Evolutionary conservation across 2,797 vertebrate species (phyloP), one percentile per base, ranked within the genome.

Genomic region (Catharus ustulatus): DNA sequence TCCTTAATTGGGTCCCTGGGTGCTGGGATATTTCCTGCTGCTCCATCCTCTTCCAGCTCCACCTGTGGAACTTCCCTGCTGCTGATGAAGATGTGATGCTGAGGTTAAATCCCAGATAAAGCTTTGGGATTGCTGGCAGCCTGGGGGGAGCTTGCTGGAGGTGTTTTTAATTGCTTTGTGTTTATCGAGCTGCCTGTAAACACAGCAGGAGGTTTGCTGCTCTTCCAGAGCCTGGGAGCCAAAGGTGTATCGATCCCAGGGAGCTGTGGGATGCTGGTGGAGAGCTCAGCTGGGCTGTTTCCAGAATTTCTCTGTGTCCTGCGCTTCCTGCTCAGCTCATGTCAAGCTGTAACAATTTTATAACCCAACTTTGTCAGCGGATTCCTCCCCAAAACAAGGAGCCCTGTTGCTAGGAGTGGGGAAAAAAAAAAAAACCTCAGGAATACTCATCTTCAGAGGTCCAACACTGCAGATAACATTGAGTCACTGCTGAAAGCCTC

Each of bases 401-500:
- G 52, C 29, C 46, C 45, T 59, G 84, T 84, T 91, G 87, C 81
- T 94, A 74, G 34, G 84, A 51, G 16, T 42, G 34, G 43, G 10
- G 3, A 1, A 3, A 10, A 21, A 17, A 10, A 21, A 17, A 16
- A 27, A 19, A 22, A 15, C 15, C 64, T 74, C 51, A 49, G 81
- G 75, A 79, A 63, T 66, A 72, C 8, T 83, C 87, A 68, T 89
- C 68, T 71, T 80, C 32, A 57, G 66, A 18, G 0, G 58, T 78
- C 82, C 87, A 83, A 14, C 29, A 12, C 24, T 82, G 61, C 40
- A 78, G 93, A 92, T 94, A 93, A 84, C 68, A 77, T 21, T 89
- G 93, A 96, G 92, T 94, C 92, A 95, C 86, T 82, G 59, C 86
- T 57, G 84, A 89, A 93, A 90, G 86, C 90, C 92, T 94, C 90